Conservation (phyloP, 2,888 invertebrate genomes). For the Aporophyla nigra region DNA sequence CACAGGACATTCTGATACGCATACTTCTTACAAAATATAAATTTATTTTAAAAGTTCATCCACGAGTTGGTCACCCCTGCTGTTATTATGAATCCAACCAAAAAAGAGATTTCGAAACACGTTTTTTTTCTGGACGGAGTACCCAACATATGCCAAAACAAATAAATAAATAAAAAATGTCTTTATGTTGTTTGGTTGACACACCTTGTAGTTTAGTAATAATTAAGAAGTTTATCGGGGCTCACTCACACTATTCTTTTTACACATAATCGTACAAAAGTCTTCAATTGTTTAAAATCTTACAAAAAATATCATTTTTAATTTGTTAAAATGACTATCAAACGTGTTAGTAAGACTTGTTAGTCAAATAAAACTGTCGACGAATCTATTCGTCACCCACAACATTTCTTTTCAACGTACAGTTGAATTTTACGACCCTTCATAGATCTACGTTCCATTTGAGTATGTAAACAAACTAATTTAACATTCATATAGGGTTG, state of each 20-base stretch:
- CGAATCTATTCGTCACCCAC: conserved; percentile 16
- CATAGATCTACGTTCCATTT: conserved; percentile 63
- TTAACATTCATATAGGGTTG: conserved; percentile 76
- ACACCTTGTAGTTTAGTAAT: not conserved
- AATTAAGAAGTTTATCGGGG: not conserved
- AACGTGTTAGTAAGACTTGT: not conserved
- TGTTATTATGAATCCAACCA: not conserved
- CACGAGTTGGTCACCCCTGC: not conserved
- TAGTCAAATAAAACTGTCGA: conserved; percentile 7
- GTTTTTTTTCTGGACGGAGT: conserved; percentile 33
- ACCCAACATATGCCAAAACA: not conserved
- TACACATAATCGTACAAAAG: not conserved
- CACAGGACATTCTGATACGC: conserved; percentile 51
- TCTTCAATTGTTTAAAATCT: conserved; percentile 12
- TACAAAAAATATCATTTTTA: conserved; percentile 34
- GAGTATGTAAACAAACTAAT: conserved; percentile 48
- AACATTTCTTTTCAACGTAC: conserved; percentile 15
- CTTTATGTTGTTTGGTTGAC: not conserved
- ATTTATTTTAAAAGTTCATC: not conserved
- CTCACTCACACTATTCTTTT: not conserved
- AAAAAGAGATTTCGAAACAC: not conserved
- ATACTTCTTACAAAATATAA: conserved; percentile 18
- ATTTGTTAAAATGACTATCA: not conserved
- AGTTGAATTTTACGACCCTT: conserved; percentile 22
- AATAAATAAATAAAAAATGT: not conserved